These are phyloP conservation scores for Phyllotreta cruciferae DNA, from an alignment of 2,888 invertebrate species.

Conservation along the genomic window DNA sequence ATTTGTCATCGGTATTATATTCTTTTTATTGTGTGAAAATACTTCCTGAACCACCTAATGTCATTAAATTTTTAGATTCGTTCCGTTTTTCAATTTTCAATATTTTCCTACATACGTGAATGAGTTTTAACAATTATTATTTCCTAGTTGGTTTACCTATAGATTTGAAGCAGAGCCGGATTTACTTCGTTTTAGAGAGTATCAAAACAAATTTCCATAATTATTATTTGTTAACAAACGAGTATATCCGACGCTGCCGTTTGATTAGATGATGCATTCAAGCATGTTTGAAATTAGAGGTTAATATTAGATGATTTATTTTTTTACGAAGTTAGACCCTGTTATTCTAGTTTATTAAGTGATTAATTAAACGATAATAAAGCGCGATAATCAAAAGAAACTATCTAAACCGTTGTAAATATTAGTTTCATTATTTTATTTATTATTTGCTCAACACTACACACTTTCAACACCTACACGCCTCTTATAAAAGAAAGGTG, in stretches of 20 bases:
- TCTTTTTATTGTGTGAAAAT: conserved; percentile 35
- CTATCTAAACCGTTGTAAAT: conserved; percentile 33
- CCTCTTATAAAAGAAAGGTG: conserved; percentile 13
- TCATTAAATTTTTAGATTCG: conserved; percentile 19
- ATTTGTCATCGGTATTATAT: conserved; percentile 21
- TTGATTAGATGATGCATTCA: conserved; percentile 20
- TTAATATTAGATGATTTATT: conserved; percentile 18
- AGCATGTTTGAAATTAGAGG: conserved; percentile 24
- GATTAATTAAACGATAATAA: not conserved
- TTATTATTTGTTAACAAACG: not conserved
- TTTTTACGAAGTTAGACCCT: conserved; percentile 13
- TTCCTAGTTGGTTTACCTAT: conserved; percentile 22
- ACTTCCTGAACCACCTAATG: conserved; percentile 34
- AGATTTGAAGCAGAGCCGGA: conserved; percentile 6
- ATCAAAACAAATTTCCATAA: not conserved
- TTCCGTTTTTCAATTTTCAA: conserved; percentile 16
- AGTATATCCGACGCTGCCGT: not conserved
- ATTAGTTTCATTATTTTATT: conserved; percentile 33
- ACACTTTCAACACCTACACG: conserved; percentile 27
- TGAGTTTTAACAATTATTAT: conserved; percentile 27
- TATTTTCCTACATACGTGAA: conserved; percentile 19
- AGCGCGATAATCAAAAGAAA: conserved; percentile 9
- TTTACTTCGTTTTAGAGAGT: not conserved
- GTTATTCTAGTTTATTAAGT: not conserved
- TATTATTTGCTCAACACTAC: conserved; percentile 36